A percentile compares a stretch with the other conserved stretches of the same genome.
phyloP scores from a whole-genome alignment of 2,888 invertebrate species.

The Smittia aterrima region DNA sequence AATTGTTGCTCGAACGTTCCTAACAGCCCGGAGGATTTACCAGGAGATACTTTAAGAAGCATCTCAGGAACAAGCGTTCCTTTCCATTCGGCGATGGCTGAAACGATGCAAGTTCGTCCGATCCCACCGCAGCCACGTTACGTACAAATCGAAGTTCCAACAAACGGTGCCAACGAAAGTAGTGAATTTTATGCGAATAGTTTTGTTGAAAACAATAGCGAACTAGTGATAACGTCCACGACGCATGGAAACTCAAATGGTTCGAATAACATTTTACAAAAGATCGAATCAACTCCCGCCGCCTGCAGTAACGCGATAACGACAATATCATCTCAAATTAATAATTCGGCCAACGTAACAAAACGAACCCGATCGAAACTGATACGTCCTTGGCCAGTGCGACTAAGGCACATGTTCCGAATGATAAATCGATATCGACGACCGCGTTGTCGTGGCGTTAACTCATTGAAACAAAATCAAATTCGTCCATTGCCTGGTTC shows the following conservation, averaged over 20 bases:
- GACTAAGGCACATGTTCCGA: conserved; percentile 52
- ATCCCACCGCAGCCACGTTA: conserved; percentile 36
- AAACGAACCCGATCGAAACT: conserved; percentile 44
- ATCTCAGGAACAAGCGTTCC: conserved; percentile 41
- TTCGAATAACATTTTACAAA: not conserved
- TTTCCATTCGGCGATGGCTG: conserved; percentile 41
- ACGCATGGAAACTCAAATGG: not conserved
- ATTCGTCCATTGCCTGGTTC: conserved; percentile 49
- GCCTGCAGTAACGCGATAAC: conserved; percentile 48
- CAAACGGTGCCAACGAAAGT: conserved; percentile 39
- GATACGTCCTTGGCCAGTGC: conserved; percentile 49
- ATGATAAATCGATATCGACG: conserved; percentile 52
- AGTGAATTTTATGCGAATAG: not conserved
- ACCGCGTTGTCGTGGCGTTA: conserved; percentile 49
- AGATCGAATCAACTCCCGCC: conserved; percentile 43
- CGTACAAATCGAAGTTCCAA: conserved; percentile 42
- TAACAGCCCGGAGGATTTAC: conserved; percentile 59
- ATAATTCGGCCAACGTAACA: conserved; percentile 23
- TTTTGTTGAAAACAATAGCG: not conserved
- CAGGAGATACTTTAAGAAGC: conserved; percentile 55
- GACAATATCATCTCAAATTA: conserved; percentile 44
- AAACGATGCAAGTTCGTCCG: conserved; percentile 43
- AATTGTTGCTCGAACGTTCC: conserved; percentile 61
- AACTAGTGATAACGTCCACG: not conserved
- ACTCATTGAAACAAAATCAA: conserved; percentile 52